Evolutionary conservation across 2,113 vertebrate species (phyloP).

Genomic region (Emydura subglobosa): DNA sequence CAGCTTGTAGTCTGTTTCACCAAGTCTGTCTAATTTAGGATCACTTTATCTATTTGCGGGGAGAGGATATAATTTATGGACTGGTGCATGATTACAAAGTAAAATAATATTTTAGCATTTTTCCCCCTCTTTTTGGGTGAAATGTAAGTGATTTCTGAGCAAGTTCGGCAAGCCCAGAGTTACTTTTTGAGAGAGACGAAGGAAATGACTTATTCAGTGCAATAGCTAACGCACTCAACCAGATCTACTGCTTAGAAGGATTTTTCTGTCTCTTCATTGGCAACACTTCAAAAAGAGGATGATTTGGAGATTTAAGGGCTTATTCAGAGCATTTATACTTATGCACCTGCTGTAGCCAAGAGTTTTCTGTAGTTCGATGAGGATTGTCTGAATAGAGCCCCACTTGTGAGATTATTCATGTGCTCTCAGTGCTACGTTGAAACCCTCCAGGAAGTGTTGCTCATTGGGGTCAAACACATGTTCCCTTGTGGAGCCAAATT

Average conservation of each 20-base stretch:
- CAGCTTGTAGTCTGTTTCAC: background rate
- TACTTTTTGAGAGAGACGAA: background rate
- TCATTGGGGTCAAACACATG: background rate
- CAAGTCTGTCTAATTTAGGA: background rate
- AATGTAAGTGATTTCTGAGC: background rate
- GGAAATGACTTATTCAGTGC: background rate
- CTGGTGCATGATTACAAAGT: background rate
- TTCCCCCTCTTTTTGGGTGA: background rate
- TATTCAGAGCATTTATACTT: background rate
- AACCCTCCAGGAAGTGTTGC: background rate
- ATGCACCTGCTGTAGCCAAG: background rate
- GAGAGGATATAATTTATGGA: background rate
- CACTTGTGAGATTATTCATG: background rate
- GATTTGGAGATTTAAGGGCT: background rate
- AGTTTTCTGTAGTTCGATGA: background rate
- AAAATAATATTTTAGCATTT: background rate
- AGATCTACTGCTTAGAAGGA: constrained; percentile 5
- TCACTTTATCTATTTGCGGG: background rate
- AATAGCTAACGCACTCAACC: background rate
- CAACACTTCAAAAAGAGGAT: background rate
- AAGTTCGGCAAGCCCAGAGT: background rate
- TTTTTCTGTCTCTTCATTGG: background rate
- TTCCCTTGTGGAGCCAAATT: background rate
- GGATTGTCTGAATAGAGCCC: background rate
- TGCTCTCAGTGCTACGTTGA: background rate